phyloP scores from a whole-genome alignment of 1,140 invertebrate genomes.

The Atopsyche davidsoni region DNA sequence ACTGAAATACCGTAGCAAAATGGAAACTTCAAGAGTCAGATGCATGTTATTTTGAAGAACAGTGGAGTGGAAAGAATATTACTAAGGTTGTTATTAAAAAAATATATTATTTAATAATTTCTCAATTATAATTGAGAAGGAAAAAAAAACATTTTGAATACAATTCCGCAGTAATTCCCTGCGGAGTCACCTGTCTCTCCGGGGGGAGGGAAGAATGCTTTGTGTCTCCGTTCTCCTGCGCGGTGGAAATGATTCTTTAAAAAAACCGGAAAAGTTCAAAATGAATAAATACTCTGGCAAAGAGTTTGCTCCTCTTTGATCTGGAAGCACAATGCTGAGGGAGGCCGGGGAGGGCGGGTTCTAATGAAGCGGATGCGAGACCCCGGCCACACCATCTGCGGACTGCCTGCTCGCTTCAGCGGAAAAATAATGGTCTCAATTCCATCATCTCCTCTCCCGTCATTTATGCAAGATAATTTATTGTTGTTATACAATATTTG shows the following conservation, averaged over 20 bases:
- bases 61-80: too few relatives aligned
- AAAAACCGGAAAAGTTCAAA: conserved; percentile 17
- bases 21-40: too few relatives aligned
- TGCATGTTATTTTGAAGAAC: too few relatives aligned
- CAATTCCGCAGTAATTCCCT: conserved; percentile 27
- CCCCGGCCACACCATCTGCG: conserved; percentile 4
- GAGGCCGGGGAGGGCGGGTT: conserved; percentile 20
- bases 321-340: conserved; percentile 19
- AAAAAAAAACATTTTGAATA: too few relatives aligned
- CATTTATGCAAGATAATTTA: too few relatives aligned
- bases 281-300: conserved; percentile 13
- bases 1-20: too few relatives aligned
- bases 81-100: too few relatives aligned
- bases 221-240: too few relatives aligned
- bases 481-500: too few relatives aligned
- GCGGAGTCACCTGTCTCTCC: conserved; percentile 16
- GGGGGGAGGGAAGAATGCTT: conserved; percentile 18
- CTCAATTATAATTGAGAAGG: too few relatives aligned
- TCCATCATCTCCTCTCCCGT: too few relatives aligned
- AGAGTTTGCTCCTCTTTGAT: conserved; percentile 22
- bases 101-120: too few relatives aligned
- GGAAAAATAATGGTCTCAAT: conserved; percentile 28
- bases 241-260: conserved; percentile 18
- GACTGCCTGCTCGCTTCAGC: conserved; percentile 17
- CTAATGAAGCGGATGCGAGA: conserved; percentile 28